phyloP scores from a whole-genome alignment of 2,888 invertebrate genomes.

The Spialia ferax region DNA sequence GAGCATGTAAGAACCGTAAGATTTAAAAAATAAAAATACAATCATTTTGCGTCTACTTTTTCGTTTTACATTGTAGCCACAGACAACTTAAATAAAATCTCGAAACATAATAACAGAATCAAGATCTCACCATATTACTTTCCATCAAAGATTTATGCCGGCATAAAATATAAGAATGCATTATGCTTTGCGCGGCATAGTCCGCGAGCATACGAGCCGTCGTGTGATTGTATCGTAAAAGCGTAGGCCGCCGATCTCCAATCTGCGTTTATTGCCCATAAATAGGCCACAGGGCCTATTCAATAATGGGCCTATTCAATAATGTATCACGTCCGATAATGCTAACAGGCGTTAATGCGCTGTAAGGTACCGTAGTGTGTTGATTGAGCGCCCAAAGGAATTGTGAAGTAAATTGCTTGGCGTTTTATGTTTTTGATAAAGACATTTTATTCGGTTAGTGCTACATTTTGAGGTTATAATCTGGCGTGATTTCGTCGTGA shows the following conservation, averaged over 20 bases:
- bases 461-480: neutral
- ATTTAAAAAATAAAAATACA: no score
- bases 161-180: slow-evolving; percentile 38
- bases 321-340: slow-evolving; percentile 70
- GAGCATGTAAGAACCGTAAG: no score
- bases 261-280: slow-evolving; percentile 80
- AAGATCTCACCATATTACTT: slow-evolving; percentile 6
- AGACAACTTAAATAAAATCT: neutral
- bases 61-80: neutral
- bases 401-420: slow-evolving; percentile 20
- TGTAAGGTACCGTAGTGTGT: slow-evolving; percentile 53
- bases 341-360: slow-evolving; percentile 71
- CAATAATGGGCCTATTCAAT: slow-evolving; percentile 75
- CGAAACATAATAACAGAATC: neutral
- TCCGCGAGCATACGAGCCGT: slow-evolving; percentile 58
- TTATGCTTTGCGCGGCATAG: slow-evolving; percentile 23
- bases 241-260: slow-evolving; percentile 79
- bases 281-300: slow-evolving; percentile 73
- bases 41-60: no score
- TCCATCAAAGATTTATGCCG: slow-evolving; percentile 33
- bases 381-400: slow-evolving; percentile 47
- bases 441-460: neutral
- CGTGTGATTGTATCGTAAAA: slow-evolving; percentile 82
- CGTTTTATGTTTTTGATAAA: neutral
- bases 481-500: neutral